Percentiles rank a stretch among this genome's conserved stretches.
phyloP scores from a whole-genome alignment of 2,113 vertebrate genomes.

The Ictalurus furcatus region DNA sequence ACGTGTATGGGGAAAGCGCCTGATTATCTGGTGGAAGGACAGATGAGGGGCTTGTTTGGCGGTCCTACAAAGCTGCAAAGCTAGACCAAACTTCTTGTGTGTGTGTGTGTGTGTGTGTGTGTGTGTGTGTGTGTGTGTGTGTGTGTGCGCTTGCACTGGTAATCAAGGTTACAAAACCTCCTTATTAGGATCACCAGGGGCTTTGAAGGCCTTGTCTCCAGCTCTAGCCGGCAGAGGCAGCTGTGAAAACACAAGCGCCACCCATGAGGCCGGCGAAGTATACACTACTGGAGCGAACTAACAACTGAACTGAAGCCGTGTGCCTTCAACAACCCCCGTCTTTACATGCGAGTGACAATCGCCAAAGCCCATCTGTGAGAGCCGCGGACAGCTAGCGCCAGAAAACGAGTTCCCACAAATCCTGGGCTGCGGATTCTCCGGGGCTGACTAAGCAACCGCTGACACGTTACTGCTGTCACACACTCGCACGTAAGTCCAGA shows the following conservation, averaged over 20 bases:
- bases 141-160: background rate
- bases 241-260: constrained; percentile 75
- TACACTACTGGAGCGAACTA: background rate
- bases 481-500: constrained; percentile 5
- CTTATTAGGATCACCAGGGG: constrained; percentile 47
- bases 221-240: constrained; percentile 63
- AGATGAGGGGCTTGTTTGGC: constrained; percentile 48
- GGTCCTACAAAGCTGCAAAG: constrained; percentile 21
- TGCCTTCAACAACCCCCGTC: constrained; percentile 47
- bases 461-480: constrained; percentile 32
- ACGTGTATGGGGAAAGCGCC: constrained; percentile 9
- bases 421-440: background rate
- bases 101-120: constrained; percentile 10
- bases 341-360: constrained; percentile 40
- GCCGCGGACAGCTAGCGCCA: constrained; percentile 10
- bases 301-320: constrained; percentile 49
- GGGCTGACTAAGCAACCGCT: constrained; percentile 23
- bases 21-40: constrained; percentile 37
- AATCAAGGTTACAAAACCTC: constrained; percentile 51
- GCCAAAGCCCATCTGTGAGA: constrained; percentile 38
- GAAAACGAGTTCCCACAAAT: constrained; percentile 21
- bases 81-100: constrained; percentile 1
- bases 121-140: constrained; percentile 8
- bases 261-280: constrained; percentile 62
- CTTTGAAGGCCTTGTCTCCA: constrained; percentile 54